A percentile compares a stretch with the other conserved stretches of the same genome.
Evolutionary conservation across 2,888 invertebrate genomes (phyloP).

Genomic region (Andricus curvator): DNA sequence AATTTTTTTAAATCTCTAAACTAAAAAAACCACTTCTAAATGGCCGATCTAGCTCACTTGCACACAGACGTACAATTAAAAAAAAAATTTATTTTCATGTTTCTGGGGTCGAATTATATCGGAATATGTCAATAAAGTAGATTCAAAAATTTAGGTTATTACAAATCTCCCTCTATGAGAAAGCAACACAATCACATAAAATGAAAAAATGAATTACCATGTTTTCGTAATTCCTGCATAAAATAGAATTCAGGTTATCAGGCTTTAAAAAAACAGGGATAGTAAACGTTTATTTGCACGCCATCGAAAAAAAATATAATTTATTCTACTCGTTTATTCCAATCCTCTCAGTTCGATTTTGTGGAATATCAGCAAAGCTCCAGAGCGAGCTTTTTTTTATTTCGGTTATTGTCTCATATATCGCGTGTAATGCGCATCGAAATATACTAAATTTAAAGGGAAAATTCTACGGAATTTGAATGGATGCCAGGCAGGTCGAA

Average conservation of each 20-base stretch:
- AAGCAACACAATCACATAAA: too few relatives aligned
- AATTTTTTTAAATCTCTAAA: too few relatives aligned
- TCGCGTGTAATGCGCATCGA: slow-evolving; percentile 31
- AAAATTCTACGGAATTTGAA: slow-evolving; percentile 56
- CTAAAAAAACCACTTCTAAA: too few relatives aligned
- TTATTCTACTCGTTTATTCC: slow-evolving; percentile 33
- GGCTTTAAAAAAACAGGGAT: not conserved
- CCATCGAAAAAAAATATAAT: slow-evolving; percentile 5
- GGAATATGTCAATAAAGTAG: too few relatives aligned
- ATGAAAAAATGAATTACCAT: not conserved
- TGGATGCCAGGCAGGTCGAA: slow-evolving; percentile 51
- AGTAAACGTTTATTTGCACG: slow-evolving; percentile 19
- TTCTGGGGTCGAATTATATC: too few relatives aligned
- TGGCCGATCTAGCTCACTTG: too few relatives aligned
- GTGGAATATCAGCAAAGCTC: slow-evolving; percentile 15
- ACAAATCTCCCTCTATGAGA: too few relatives aligned
- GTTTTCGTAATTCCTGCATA: not conserved
- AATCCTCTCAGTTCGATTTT: slow-evolving; percentile 22
- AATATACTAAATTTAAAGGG: slow-evolving; percentile 57
- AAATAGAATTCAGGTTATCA: not conserved
- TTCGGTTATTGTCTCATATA: slow-evolving; percentile 34
- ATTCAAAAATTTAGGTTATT: too few relatives aligned
- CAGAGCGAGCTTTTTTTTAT: slow-evolving; percentile 1
- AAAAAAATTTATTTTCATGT: too few relatives aligned
- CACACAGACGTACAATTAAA: too few relatives aligned